Conservation (phyloP, 2,797 vertebrate species). For the Chaetodon trifasciatus region DNA sequence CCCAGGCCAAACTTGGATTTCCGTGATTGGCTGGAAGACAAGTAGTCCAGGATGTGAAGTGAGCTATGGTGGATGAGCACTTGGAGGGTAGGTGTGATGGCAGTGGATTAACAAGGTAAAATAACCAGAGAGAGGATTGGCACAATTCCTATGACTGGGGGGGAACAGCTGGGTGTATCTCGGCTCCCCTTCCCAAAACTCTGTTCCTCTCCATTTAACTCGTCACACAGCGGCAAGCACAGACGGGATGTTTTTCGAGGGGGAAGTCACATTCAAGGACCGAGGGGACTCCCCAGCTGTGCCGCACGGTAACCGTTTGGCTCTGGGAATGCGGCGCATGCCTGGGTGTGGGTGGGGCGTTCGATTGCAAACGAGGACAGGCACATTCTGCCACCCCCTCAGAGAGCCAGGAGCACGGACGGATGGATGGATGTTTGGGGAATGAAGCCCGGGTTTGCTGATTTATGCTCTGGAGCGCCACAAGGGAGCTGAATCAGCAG, state of each 20-base stretch:
- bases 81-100: slow-evolving; percentile 46
- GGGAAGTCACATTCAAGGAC: slow-evolving; percentile 48
- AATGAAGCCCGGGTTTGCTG: slow-evolving; percentile 53
- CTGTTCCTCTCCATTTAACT: slow-evolving; percentile 70
- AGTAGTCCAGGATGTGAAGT: slow-evolving; percentile 29
- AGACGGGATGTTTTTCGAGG: slow-evolving; percentile 60
- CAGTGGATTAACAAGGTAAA: slow-evolving; percentile 56
- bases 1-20: not conserved
- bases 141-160: slow-evolving; percentile 22
- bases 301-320: slow-evolving; percentile 32
- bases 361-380: slow-evolving; percentile 49
- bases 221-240: slow-evolving; percentile 59
- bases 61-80: slow-evolving; percentile 24
- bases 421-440: slow-evolving; percentile 59
- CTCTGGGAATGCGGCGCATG: slow-evolving; percentile 38
- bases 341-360: slow-evolving; percentile 15
- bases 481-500: slow-evolving; percentile 81
- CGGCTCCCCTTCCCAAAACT: slow-evolving; percentile 52
- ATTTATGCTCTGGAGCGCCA: slow-evolving; percentile 70
- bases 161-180: slow-evolving; percentile 62
- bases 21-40: slow-evolving; percentile 25
- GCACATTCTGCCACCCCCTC: slow-evolving; percentile 29
- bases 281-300: slow-evolving; percentile 49
- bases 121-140: slow-evolving; percentile 55
- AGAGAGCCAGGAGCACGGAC: slow-evolving; percentile 34